Percentiles rank a stretch among this genome's conserved stretches.
Conservation (phyloP, 2,797 vertebrate genomes). For the Aphelocoma californica region DNA sequence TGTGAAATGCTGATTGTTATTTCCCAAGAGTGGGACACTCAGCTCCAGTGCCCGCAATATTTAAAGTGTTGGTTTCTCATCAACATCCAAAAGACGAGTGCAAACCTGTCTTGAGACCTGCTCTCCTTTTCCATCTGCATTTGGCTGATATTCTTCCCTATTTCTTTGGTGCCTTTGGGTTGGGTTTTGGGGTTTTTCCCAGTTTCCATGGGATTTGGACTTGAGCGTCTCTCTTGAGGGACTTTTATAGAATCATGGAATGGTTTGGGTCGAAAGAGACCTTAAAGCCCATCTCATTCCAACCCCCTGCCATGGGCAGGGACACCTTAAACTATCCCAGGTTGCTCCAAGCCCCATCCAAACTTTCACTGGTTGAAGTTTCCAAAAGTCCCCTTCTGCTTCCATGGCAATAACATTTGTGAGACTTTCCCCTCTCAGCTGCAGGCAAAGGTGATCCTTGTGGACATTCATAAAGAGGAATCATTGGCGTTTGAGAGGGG, state of each 20-base stretch:
- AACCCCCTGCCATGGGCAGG: not conserved
- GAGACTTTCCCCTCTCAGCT: not conserved
- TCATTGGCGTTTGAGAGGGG: not conserved
- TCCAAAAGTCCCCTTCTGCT: not conserved
- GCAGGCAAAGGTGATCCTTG: not conserved
- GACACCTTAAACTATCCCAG: not conserved
- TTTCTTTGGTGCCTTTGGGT: not conserved
- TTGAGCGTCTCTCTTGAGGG: not conserved
- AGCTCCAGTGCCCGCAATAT: fast-evolving
- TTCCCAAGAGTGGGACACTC: not conserved
- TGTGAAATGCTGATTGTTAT: not conserved
- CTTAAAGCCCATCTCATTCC: not conserved
- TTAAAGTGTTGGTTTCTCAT: not conserved
- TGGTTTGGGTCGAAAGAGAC: not conserved
- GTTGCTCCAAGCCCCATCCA: not conserved
- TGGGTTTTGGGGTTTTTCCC: not conserved
- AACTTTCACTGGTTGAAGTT: not conserved
- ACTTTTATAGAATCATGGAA: not conserved
- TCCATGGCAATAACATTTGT: fast-evolving
- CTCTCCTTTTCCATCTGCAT: not conserved
- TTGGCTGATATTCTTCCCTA: not conserved
- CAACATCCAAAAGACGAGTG: not conserved
- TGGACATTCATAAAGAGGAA: not conserved
- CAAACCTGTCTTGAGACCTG: not conserved
- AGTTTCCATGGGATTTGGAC: not conserved